Evolutionary conservation across 2,888 invertebrate genomes (phyloP).

Genomic region (Horisme vitalbata): DNA sequence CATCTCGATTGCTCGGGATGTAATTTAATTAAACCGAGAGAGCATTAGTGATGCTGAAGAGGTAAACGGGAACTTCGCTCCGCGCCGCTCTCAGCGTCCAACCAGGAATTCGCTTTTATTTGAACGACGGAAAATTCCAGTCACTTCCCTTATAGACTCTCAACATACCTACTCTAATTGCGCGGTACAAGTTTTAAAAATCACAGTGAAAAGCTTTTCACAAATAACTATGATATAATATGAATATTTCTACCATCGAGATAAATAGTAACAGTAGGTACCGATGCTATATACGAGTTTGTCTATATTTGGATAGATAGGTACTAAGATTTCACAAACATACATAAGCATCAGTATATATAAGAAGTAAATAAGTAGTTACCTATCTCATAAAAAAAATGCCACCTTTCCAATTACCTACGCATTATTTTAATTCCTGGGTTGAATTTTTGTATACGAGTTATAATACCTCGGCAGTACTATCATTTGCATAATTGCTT

Average conservation of each 20-base stretch:
- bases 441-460: conserved; percentile 24
- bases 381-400: no score
- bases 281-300: no score
- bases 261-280: no score
- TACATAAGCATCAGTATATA: neutral
- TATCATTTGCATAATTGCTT: conserved; percentile 42
- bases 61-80: conserved; percentile 51
- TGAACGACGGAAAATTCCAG: conserved; percentile 39
- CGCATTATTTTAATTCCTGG: conserved; percentile 13
- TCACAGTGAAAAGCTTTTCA: conserved; percentile 3
- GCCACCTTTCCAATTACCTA: conserved; percentile 21
- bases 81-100: conserved; percentile 40
- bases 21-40: conserved; percentile 73
- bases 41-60: conserved; percentile 57
- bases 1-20: conserved; percentile 53
- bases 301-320: no score
- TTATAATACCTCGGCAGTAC: conserved; percentile 25
- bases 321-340: conserved; percentile 8
- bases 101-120: conserved; percentile 46
- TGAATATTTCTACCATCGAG: no score
- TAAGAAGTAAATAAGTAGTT: no score
- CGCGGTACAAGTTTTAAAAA: conserved; percentile 13
- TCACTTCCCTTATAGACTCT: conserved; percentile 30
- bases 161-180: conserved; percentile 27
- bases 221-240: no score